Evolutionary conservation across 1,140 invertebrate genomes (phyloP).

Genomic region (Drosophila aff.): DNA sequence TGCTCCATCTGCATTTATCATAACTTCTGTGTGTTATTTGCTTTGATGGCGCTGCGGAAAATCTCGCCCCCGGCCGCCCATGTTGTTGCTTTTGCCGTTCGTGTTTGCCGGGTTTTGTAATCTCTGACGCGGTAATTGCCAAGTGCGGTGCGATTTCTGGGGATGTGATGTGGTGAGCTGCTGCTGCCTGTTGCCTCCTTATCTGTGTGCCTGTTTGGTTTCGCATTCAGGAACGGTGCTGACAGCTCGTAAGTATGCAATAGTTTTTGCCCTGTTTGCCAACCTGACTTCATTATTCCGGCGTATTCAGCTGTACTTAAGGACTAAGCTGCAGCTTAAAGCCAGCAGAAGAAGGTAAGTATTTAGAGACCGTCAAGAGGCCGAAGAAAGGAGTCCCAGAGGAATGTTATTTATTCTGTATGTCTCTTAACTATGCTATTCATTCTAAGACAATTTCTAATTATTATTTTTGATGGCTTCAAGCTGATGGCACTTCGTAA

Average conservation of each 20-base stretch:
- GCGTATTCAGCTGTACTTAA: slow-evolving; percentile 5
- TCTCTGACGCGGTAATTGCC: slow-evolving; percentile 54
- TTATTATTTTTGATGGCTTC: not conserved
- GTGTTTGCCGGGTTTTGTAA: slow-evolving; percentile 34
- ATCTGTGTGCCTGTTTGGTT: slow-evolving; percentile 51
- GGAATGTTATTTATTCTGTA: not conserved
- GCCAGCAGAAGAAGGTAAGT: not conserved
- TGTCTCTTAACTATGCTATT: not conserved
- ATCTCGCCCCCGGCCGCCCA: slow-evolving; percentile 29
- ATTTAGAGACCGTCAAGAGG: not conserved
- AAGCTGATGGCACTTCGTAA: not conserved
- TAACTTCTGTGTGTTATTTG: slow-evolving; percentile 79
- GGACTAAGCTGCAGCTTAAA: slow-evolving; percentile 1
- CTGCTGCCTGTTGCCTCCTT: slow-evolving; percentile 45
- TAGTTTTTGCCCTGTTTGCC: slow-evolving; percentile 21
- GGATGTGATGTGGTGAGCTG: not conserved
- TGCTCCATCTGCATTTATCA: slow-evolving; percentile 83
- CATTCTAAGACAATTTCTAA: not conserved
- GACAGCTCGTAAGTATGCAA: slow-evolving; percentile 33
- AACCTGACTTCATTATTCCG: slow-evolving; percentile 7
- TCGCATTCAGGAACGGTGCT: slow-evolving; percentile 36
- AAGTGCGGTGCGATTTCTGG: slow-evolving; percentile 39
- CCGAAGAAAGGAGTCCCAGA: not conserved
- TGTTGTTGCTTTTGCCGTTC: slow-evolving; percentile 25
- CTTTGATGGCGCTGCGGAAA: slow-evolving; percentile 56